phyloP scores from a whole-genome alignment of 2,797 vertebrate genomes.

The Hozukius guyotensis region DNA sequence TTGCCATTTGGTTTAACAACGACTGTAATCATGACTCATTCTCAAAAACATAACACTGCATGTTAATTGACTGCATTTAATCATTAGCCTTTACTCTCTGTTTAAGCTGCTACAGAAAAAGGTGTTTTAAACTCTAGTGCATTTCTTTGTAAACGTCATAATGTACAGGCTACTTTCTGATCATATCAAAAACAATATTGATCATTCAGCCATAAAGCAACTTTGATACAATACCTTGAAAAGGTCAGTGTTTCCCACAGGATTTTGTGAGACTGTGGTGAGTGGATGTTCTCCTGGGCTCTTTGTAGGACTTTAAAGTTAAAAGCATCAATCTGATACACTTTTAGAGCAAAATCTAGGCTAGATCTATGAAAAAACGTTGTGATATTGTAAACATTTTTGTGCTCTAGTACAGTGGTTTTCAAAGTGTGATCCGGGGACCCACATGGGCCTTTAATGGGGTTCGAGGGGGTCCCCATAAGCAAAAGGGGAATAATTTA shows the following conservation, averaged over 20 bases:
- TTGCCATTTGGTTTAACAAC: not conserved
- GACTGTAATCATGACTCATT: not conserved
- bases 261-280: not conserved
- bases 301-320: not conserved
- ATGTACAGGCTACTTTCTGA: not conserved
- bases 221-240: not conserved
- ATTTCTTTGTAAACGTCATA: not conserved
- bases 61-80: constrained; percentile 10
- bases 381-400: not conserved
- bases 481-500: no score
- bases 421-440: no score
- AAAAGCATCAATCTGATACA: not conserved
- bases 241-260: not conserved
- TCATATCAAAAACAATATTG: not conserved
- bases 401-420: no score
- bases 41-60: not conserved
- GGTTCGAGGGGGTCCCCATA: rapidly evolving
- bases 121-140: not conserved
- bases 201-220: not conserved
- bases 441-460: no score
- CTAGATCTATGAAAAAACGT: not conserved
- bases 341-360: not conserved
- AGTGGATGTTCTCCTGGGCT: not conserved
- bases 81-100: not conserved
- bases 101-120: not conserved